These are phyloP conservation scores for Oreochromis spilurus DNA, from an alignment of 2,113 vertebrate species.

Conservation along the genomic window DNA sequence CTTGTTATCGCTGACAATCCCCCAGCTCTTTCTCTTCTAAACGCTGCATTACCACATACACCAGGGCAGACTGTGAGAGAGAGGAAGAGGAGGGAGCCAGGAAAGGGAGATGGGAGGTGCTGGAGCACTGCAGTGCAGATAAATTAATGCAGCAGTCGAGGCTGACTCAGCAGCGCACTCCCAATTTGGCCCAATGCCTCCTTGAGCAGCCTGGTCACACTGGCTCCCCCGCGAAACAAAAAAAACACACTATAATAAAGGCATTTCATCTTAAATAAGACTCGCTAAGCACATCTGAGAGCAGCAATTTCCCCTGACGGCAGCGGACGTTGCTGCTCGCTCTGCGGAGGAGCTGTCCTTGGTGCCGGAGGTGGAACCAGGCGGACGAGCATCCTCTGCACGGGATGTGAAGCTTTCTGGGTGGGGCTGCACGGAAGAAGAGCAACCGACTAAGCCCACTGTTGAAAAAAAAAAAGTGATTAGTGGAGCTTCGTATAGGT, in stretches of 20 bases:
- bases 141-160: slow-evolving; percentile 77
- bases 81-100: background rate
- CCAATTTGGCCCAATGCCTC: slow-evolving; percentile 60
- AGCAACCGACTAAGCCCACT: background rate
- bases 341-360: slow-evolving; percentile 27
- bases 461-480: background rate
- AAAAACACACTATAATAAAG: background rate
- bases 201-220: slow-evolving; percentile 12
- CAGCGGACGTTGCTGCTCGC: background rate
- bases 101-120: slow-evolving; percentile 55
- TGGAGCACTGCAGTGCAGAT: slow-evolving; percentile 80
- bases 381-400: background rate
- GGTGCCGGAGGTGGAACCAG: slow-evolving; percentile 8
- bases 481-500: slow-evolving; percentile 28
- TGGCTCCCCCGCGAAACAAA: background rate
- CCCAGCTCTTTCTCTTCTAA: background rate
- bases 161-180: slow-evolving; percentile 78
- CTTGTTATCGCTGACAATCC: background rate
- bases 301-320: no score
- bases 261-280: background rate
- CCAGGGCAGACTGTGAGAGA: slow-evolving; percentile 37
- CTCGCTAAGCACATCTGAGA: background rate
- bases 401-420: background rate
- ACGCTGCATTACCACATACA: background rate
- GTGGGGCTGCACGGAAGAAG: background rate